phyloP scores from a whole-genome alignment of 1,140 invertebrate species.

The Drosophila trapezifrons region DNA sequence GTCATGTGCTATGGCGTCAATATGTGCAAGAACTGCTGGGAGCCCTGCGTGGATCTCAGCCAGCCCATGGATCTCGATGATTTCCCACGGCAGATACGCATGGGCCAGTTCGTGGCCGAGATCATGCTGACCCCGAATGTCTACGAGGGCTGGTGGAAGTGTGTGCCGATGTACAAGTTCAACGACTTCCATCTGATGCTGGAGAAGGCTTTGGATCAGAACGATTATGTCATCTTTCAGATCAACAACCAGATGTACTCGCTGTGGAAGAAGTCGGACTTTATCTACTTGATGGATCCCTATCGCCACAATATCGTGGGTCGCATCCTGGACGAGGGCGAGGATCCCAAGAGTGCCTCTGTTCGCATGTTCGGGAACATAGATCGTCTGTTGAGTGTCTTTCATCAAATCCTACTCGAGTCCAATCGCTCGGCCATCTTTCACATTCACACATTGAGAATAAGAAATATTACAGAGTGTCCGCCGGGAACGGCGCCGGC shows the following conservation, averaged over 20 bases:
- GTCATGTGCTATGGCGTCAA: conserved; percentile 77
- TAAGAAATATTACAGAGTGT: conserved; percentile 68
- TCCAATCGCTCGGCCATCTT: conserved; percentile 75
- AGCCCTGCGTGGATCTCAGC: conserved; percentile 56
- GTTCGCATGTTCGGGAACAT: conserved; percentile 75
- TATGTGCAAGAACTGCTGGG: conserved; percentile 79
- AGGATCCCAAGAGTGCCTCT: conserved; percentile 65
- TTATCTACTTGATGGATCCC: conserved; percentile 79
- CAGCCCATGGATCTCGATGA: conserved; percentile 66
- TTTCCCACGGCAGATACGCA: conserved; percentile 67
- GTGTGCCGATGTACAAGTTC: conserved; percentile 74
- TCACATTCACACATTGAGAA: conserved; percentile 62
- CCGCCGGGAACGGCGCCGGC: conserved; percentile 62
- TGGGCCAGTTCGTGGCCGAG: conserved; percentile 71
- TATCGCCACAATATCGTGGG: conserved; percentile 77
- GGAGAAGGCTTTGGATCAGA: conserved; percentile 49
- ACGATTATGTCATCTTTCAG: conserved; percentile 71
- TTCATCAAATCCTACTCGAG: conserved; percentile 73
- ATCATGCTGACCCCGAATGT: conserved; percentile 55
- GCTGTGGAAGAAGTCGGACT: conserved; percentile 72
- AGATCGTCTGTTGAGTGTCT: conserved; percentile 68
- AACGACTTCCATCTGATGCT: conserved; percentile 72
- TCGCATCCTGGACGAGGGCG: conserved; percentile 57
- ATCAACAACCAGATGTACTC: conserved; percentile 80
- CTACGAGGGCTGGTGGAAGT: conserved; percentile 77